Conservation (phyloP, 1,140 invertebrate species). For the Caenorhabditis brenneri region DNA sequence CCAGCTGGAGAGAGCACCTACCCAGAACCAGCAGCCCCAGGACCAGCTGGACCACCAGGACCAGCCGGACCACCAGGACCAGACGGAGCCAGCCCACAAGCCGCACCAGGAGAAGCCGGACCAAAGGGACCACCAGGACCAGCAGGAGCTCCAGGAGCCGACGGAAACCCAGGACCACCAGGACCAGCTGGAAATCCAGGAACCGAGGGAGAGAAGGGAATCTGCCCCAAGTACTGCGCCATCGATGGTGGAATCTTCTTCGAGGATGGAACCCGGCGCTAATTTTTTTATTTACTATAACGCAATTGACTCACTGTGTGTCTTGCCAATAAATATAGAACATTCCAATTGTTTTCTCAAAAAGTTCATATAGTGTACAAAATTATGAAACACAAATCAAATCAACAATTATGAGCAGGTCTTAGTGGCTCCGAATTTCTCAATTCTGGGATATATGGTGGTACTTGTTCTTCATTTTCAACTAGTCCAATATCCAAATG, state of each 20-base stretch:
- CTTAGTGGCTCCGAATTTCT: not conserved
- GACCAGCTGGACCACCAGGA: constrained; percentile 51
- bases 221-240: constrained; percentile 68
- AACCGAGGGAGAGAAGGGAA: constrained; percentile 62
- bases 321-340: constrained; percentile 12
- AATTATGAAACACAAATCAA: not conserved
- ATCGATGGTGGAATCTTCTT: constrained; percentile 68
- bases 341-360: not conserved
- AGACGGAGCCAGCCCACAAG: constrained; percentile 59
- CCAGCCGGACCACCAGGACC: constrained; percentile 56
- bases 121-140: constrained; percentile 50
- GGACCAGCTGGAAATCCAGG: constrained; percentile 55
- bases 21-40: constrained; percentile 51
- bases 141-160: constrained; percentile 49
- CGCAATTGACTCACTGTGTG: not conserved
- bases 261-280: constrained; percentile 48
- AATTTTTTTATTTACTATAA: not conserved
- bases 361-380: not conserved
- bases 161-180: constrained; percentile 57
- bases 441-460: constrained; percentile 46
- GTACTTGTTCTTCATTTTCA: constrained; percentile 52
- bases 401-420: not conserved
- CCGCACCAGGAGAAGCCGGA: constrained; percentile 51
- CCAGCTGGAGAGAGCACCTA: constrained; percentile 57
- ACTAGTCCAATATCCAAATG: constrained; percentile 54